Evolutionary conservation across 2,113 vertebrate genomes (phyloP).

Genomic region (Vombatus ursinus): DNA sequence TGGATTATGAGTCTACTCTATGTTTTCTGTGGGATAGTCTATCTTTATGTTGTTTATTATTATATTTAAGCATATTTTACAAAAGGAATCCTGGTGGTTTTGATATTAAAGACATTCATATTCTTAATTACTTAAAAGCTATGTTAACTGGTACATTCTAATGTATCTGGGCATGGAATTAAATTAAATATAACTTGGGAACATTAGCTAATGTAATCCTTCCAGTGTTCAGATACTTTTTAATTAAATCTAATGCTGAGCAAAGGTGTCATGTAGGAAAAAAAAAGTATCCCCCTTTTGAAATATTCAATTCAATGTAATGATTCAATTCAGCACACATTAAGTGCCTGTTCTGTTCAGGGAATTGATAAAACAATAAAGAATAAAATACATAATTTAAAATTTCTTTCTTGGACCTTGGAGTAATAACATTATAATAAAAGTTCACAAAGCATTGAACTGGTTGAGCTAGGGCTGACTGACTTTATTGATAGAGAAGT

Average conservation of each 20-base stretch:
- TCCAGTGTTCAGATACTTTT: not conserved
- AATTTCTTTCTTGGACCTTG: not conserved
- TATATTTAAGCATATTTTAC: conserved; percentile 73
- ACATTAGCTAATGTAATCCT: not conserved
- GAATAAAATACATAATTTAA: not conserved
- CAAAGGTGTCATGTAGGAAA: not conserved
- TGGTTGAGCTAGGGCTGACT: not conserved
- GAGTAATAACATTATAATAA: not conserved
- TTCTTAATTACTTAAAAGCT: conserved; percentile 67
- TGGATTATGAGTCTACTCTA: conserved; percentile 43
- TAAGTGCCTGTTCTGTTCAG: not conserved
- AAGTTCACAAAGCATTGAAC: not conserved
- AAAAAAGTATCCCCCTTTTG: not conserved
- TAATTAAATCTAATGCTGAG: not conserved
- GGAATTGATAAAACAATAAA: not conserved
- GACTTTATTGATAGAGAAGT: not conserved
- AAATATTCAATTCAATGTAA: not conserved
- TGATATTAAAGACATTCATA: conserved; percentile 77
- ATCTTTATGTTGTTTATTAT: conserved; percentile 59
- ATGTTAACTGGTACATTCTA: conserved; percentile 57
- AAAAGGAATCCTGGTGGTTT: conserved; percentile 64
- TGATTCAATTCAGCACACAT: not conserved
- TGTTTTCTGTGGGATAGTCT: conserved; percentile 26
- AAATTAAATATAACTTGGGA: conserved; percentile 49
- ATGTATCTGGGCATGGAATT: conserved; percentile 41